phyloP scores from a whole-genome alignment of 2,113 vertebrate species.

The Ammodytes marinus region DNA sequence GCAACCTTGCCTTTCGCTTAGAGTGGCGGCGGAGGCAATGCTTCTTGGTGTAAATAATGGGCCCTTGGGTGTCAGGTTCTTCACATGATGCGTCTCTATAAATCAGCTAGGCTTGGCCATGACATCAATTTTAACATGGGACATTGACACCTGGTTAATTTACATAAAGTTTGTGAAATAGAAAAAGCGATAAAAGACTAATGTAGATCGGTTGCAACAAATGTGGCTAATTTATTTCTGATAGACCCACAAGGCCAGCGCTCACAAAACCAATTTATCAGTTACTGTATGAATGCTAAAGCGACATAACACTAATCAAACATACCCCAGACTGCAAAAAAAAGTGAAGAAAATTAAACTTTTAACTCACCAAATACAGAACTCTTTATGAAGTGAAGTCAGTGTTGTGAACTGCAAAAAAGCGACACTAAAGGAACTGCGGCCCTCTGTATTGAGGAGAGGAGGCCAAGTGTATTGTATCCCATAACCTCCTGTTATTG shows the following conservation, averaged over 20 bases:
- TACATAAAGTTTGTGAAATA: slow-evolving; percentile 73
- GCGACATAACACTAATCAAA: neutral
- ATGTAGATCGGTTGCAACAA: slow-evolving; percentile 23
- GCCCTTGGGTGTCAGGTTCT: slow-evolving; percentile 73
- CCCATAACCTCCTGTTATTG: slow-evolving; percentile 80
- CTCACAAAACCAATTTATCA: slow-evolving; percentile 9
- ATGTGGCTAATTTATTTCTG: slow-evolving; percentile 13
- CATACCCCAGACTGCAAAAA: neutral
- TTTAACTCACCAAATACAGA: slow-evolving; percentile 57
- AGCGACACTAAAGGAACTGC: slow-evolving; percentile 41
- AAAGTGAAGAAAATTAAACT: slow-evolving; percentile 22
- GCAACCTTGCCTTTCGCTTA: slow-evolving; percentile 80
- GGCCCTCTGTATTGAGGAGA: slow-evolving; percentile 73
- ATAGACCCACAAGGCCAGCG: slow-evolving; percentile 9
- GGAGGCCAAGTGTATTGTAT: slow-evolving; percentile 80
- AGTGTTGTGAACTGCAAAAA: slow-evolving; percentile 54
- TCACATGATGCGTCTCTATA: slow-evolving; percentile 82
- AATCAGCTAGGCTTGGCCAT: slow-evolving; percentile 79
- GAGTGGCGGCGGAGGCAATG: slow-evolving; percentile 49
- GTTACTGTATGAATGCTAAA: neutral
- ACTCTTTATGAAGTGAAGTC: slow-evolving; percentile 44
- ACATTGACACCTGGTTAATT: slow-evolving; percentile 82
- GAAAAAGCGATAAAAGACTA: slow-evolving; percentile 43
- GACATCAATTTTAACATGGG: slow-evolving; percentile 84
- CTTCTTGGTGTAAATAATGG: slow-evolving; percentile 81